Percentiles rank a stretch among this genome's conserved stretches.
Evolutionary conservation across 2,888 invertebrate genomes (phyloP).

Genomic region (Aspidiotus destructor): DNA sequence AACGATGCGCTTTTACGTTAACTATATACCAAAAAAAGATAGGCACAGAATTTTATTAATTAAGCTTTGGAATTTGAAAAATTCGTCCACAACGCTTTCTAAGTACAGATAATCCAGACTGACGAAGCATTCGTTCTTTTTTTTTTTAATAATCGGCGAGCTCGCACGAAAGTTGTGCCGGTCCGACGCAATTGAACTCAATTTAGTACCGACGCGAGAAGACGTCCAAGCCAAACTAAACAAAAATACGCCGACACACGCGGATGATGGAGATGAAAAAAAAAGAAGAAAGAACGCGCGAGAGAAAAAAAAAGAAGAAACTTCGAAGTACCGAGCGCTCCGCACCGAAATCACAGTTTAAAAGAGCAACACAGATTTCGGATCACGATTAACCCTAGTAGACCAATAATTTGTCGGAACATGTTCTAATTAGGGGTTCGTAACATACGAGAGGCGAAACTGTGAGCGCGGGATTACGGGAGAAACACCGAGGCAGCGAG

Average conservation of each 20-base stretch:
- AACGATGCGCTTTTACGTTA: too few relatives aligned
- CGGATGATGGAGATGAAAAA: background rate
- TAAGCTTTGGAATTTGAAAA: too few relatives aligned
- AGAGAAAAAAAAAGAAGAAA: too few relatives aligned
- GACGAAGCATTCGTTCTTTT: too few relatives aligned
- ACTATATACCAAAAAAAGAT: too few relatives aligned
- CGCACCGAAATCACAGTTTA: slow-evolving; percentile 27
- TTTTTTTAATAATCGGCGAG: too few relatives aligned
- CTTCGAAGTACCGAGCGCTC: background rate
- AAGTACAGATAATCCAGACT: too few relatives aligned
- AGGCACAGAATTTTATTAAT: too few relatives aligned
- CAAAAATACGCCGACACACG: slow-evolving; percentile 1
- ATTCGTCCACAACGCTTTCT: too few relatives aligned
- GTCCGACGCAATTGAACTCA: slow-evolving; percentile 11
- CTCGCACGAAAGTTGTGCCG: background rate
- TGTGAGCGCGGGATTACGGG: too few relatives aligned
- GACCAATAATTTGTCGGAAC: slow-evolving; percentile 2
- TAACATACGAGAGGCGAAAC: background rate
- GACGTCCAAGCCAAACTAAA: background rate
- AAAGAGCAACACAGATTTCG: slow-evolving; percentile 26
- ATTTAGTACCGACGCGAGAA: slow-evolving; percentile 6
- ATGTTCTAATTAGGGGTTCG: slow-evolving; percentile 4
- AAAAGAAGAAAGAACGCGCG: background rate
- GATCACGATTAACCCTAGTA: slow-evolving; percentile 8
- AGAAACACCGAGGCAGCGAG: too few relatives aligned